Evolutionary conservation across 2,797 vertebrate genomes (phyloP), one percentile per base, ranked within the genome.

Genomic region (Pseudochromis fuscus): DNA sequence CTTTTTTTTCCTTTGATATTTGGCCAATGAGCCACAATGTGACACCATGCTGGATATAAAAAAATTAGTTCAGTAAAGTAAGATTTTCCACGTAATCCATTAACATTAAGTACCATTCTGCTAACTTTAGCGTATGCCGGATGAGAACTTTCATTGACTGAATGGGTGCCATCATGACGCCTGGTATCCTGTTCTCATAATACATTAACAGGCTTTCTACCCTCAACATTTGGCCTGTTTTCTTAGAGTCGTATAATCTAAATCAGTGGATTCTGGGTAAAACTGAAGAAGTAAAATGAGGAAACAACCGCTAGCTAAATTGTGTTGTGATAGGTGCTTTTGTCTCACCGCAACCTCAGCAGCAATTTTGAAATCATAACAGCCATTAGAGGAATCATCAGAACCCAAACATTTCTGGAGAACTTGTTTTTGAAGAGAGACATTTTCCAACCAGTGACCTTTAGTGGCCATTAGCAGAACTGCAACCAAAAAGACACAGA

Each of bases 351-450:
- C 35, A 37, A 37, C 35, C 35, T 4, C 35, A 37, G n/a, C n/a
- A n/a, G n/a, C n/a, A 37, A 15, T 37, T 37, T 37, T 37, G 35
- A 37, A 37, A 37, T 37, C 13, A 37, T 13, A 37, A 37, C 35
- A 37, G 12, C 13, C 35, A 37, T 67, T 62, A 52, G 49, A 44
- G 78, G 78, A 86, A 56, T 0, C 21, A 46, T 23, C 15, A 13
- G 52, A 65, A 37, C 30, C 37, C 46, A 33, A 5, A 8, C 11
- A 78, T 64, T 70, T 72, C 30, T 40, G 27, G 45, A 63, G 48
- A 72, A 73, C 31, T 67, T 65, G 64, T 75, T 59, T 57, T 74
- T 42, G 21, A 67, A 44, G 18, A 19, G 23, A 42, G 4, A 51
- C 11, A 19, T 28, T 23, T 1, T 0, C 16, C 5, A 49, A 33